These are phyloP conservation scores for Diachrysia chrysitis DNA, from an alignment of 2,888 invertebrate genomes.

Conservation along the genomic window DNA sequence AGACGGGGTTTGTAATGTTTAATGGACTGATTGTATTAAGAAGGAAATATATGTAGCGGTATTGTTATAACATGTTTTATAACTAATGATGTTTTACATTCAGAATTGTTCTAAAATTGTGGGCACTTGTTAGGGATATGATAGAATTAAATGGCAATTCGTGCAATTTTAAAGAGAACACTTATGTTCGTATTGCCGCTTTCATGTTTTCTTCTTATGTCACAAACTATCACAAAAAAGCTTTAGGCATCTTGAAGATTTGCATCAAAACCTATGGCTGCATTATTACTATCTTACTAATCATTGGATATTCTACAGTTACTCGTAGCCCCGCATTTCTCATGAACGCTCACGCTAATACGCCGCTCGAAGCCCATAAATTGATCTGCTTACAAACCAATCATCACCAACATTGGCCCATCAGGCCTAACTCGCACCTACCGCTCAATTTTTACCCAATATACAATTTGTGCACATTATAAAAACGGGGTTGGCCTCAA, in stretches of 20 bases:
- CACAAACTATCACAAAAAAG: too few species aligned
- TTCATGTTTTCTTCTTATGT: too few species aligned
- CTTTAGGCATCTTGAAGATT: too few species aligned
- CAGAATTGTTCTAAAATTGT: too few species aligned
- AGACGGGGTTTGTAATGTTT: conserved; percentile 47
- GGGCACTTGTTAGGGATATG: too few species aligned
- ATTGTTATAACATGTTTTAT: conserved; percentile 9
- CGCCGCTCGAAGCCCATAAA: conserved; percentile 32
- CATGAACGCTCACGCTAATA: conserved; percentile 8
- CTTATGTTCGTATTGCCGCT: too few species aligned
- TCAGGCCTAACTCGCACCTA: conserved; percentile 56
- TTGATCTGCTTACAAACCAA: conserved; percentile 55
- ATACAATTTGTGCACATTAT: conserved; percentile 65
- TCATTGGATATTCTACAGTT: too few species aligned
- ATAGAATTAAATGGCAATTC: too few species aligned
- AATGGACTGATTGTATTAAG: conserved; percentile 62
- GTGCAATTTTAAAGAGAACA: too few species aligned
- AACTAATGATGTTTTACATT: too few species aligned
- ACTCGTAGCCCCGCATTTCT: conserved; percentile 9
- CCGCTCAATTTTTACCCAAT: conserved; percentile 48
- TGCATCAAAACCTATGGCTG: too few species aligned
- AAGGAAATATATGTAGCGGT: conserved; percentile 42
- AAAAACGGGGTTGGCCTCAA: conserved; percentile 70
- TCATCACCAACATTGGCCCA: conserved; percentile 35
- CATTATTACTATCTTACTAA: not conserved